Percentiles rank a stretch among this genome's conserved stretches.
These are phyloP conservation scores for Tholera decimalis DNA, from an alignment of 2,888 invertebrate genomes.

Conservation along the genomic window DNA sequence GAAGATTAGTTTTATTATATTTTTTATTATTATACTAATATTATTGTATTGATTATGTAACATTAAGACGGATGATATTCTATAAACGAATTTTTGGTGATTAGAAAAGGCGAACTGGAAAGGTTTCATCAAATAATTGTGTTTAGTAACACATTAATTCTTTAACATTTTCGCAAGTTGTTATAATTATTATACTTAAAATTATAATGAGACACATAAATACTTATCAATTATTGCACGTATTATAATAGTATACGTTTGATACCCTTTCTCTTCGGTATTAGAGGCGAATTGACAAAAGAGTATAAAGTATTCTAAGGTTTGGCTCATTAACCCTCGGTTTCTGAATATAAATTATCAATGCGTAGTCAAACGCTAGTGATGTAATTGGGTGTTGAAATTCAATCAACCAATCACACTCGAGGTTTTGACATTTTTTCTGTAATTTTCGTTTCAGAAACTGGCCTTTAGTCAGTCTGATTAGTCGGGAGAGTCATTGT, in stretches of 20 bases:
- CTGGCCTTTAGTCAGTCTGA: slow-evolving; percentile 34
- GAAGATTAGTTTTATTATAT: not conserved
- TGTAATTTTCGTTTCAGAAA: not conserved
- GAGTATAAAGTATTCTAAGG: slow-evolving; percentile 78
- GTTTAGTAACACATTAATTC: slow-evolving; percentile 30
- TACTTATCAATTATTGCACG: slow-evolving; percentile 60
- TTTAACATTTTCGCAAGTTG: slow-evolving; percentile 4
- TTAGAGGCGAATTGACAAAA: slow-evolving; percentile 74
- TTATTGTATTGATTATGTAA: not conserved
- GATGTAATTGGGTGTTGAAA: not conserved
- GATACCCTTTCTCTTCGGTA: slow-evolving; percentile 81
- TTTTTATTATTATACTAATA: not conserved
- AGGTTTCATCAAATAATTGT: slow-evolving; percentile 10
- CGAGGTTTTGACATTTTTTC: not conserved
- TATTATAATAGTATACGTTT: slow-evolving; percentile 66
- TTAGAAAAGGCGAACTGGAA: not conserved
- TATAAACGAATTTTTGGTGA: not conserved
- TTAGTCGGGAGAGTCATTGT: slow-evolving; percentile 30
- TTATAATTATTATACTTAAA: slow-evolving; percentile 43
- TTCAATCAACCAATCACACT: not conserved
- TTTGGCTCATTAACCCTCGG: slow-evolving; percentile 12
- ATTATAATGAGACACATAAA: slow-evolving; percentile 41
- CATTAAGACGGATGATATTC: not conserved
- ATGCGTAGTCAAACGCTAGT: not conserved
- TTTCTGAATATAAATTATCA: not conserved